Base-by-base conservation (phyloP, 2,888 invertebrate species). In the Polylopha cassiicola region DNA sequence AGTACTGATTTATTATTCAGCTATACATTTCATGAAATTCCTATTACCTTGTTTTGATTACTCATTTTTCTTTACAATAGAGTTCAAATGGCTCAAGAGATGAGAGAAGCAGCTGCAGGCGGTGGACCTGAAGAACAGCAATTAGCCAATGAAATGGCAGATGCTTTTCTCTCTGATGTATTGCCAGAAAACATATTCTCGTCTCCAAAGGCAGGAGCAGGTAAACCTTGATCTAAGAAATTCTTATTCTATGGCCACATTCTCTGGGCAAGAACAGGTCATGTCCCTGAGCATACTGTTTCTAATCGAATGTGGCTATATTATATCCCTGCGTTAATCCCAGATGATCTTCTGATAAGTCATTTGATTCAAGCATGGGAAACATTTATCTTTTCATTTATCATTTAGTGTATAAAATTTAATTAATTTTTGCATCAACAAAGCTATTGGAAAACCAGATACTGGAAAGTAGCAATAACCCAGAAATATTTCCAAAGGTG, bases 71-170 rank as follows among this genome's bases (percentile, higher is more conserved):
- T 34, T 14, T 22, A 31, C 30, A 50, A 10, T 44, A 90, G 97
- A 57, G 89, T 95, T 37, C 98, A 99, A 86, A 98, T 99, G 95
- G 98, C 98, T 0, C 96, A 98, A 68, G 97, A 99, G 82, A 97
- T 99, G 95, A 91, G 97, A 44, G 97, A 98, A 74, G 97, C 98
- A 0, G 98, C 98, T 1, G 79, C 86, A 0, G 84, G 85, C 0
- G 82, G 84, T 1, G 97, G 95, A 0, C 95, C 95, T 26, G 98
- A 98, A 51, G 99, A 99, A 66, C 93, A 95, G 48, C 96, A 98
- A 56, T 85, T 99, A 34, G 99, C 99, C 0, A 93, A 94, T 53
- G 98, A 99, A 87, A 96, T 99, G 93, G 99, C 99, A 0, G 96
- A 97, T 58, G 96, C 98, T 4, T 98, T 99, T 60, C 87, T 99